Conservation (phyloP, 2,797 vertebrate species). For the Tolypeutes matacus region DNA sequence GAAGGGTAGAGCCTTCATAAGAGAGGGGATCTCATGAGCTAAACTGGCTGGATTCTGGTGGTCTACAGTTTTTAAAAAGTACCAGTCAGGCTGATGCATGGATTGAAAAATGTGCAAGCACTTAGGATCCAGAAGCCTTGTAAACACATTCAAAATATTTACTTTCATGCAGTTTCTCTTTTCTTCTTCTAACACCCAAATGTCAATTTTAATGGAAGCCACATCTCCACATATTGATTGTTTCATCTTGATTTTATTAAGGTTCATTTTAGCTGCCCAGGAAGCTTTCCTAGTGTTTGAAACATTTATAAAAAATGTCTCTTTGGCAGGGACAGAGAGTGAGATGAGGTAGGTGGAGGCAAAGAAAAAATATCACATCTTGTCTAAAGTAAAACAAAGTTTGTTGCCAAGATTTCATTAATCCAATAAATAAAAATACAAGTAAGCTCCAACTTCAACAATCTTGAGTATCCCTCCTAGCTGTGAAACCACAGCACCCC, state of each 20-base stretch:
- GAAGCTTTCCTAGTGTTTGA: conserved; percentile 65
- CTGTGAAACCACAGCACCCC: conserved; percentile 81
- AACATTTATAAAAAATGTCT: conserved; percentile 71
- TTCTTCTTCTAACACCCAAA: conserved; percentile 71
- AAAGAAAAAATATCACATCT: conserved; percentile 55
- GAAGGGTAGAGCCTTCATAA: background rate
- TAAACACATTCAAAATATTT: conserved; percentile 79
- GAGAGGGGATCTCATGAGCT: background rate
- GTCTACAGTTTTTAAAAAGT: conserved; percentile 31
- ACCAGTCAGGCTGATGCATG: background rate
- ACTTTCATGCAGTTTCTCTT: conserved; percentile 67
- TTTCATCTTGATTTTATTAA: conserved; percentile 76
- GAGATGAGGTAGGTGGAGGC: conserved; percentile 24
- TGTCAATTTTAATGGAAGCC: conserved; percentile 75
- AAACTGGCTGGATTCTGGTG: background rate
- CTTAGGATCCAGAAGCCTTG: conserved; percentile 51
- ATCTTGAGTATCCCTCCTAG: conserved; percentile 76
- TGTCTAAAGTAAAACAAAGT: conserved; percentile 67
- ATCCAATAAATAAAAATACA: conserved; percentile 83
- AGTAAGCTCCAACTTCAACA: conserved; percentile 83
- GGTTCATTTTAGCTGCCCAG: conserved; percentile 58
- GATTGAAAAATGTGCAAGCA: conserved; percentile 59
- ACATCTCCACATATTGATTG: conserved; percentile 64
- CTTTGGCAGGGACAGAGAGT: background rate
- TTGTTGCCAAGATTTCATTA: conserved; percentile 80